Base-by-base conservation (phyloP, 2,113 vertebrate species). In the Ageneiosus marmoratus region DNA sequence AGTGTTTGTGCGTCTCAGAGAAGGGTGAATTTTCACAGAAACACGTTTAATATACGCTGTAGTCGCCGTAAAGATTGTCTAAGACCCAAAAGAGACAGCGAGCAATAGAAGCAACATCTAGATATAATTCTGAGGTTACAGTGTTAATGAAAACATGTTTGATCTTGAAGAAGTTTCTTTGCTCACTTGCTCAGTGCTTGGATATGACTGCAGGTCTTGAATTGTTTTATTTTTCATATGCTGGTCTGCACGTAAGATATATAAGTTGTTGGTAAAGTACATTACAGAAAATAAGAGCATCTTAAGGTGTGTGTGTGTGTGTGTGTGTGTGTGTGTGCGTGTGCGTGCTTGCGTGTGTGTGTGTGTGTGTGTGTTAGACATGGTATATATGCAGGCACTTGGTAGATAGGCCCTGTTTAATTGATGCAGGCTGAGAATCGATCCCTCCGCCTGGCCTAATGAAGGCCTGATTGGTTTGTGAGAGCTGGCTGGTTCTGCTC, bases 381-480 rank as follows among this genome's bases (percentile, higher is more conserved):
- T 53, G 75, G 79, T 82, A 73, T 81, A 75, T 81, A 74, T 85
- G 81, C 51, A 79, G 74, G 79, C 62, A 84, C 65, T 81, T 81
- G 79, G 87, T 86, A 85, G 82, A 80, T 89, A 89, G 85, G 90
- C 87, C 91, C 91, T 94, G 93, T 93, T 94, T 95, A 94, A 94
- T 95, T 95, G 93, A 94, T 94, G 93, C 92, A 85, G 93, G 94
- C 94, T 93, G 92, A 92, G 90, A 92, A 94, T 94, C 94, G 94
- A 95, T 94, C 93, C 92, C 91, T 91, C 93, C 93, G 93, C 94
- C 93, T 90, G 88, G 91, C 91, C 93, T 95, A 95, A 95, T 95
- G 93, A 95, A 95, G 94, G 92, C 92, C 93, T 95, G 94, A 95
- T 95, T 95, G 94, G 94, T 94, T 95, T 94, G 94, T 94, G 94